phyloP scores from a whole-genome alignment of 2,113 vertebrate genomes.

The Coryphaenoides rupestris region DNA sequence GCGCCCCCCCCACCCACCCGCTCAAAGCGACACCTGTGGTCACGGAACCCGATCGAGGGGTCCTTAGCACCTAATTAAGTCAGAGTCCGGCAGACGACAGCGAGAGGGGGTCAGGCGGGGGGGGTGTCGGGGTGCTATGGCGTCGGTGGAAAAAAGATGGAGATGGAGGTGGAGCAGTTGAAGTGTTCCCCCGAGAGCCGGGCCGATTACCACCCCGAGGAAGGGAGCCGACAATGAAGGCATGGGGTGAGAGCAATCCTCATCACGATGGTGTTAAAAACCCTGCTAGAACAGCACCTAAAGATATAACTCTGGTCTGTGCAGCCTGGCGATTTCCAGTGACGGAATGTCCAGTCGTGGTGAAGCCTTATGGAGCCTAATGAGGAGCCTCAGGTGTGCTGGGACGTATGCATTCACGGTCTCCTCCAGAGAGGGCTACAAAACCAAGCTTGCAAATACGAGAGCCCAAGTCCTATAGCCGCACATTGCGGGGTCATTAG shows the following conservation, averaged over 20 bases:
- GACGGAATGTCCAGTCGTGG: slow-evolving; percentile 1
- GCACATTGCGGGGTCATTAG: slow-evolving; percentile 29
- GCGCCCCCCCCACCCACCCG: too few species aligned
- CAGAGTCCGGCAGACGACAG: slow-evolving; percentile 30
- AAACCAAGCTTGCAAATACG: neutral
- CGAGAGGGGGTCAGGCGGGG: neutral
- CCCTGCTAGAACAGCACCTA: slow-evolving; percentile 2
- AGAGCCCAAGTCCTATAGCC: slow-evolving; percentile 5
- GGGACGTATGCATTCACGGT: slow-evolving; percentile 31
- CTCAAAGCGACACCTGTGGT: slow-evolving; percentile 29
- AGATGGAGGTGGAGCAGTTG: neutral
- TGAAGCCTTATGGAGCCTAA: neutral
- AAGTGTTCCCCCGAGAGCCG: slow-evolving; percentile 52
- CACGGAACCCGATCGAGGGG: slow-evolving; percentile 17
- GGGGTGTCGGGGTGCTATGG: slow-evolving; percentile 10
- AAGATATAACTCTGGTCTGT: slow-evolving; percentile 21
- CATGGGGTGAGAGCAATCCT: slow-evolving; percentile 30
- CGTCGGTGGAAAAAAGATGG: slow-evolving; percentile 41
- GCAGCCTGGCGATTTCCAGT: slow-evolving; percentile 33
- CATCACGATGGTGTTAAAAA: slow-evolving; percentile 32
- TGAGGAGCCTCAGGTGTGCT: slow-evolving; percentile 8
- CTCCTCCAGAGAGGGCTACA: slow-evolving; percentile 21
- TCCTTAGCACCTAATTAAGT: slow-evolving; percentile 33
- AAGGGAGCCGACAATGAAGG: slow-evolving; percentile 37
- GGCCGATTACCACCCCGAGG: slow-evolving; percentile 49